Conservation (phyloP, 2,888 invertebrate genomes). For the Branchellion lobata region DNA sequence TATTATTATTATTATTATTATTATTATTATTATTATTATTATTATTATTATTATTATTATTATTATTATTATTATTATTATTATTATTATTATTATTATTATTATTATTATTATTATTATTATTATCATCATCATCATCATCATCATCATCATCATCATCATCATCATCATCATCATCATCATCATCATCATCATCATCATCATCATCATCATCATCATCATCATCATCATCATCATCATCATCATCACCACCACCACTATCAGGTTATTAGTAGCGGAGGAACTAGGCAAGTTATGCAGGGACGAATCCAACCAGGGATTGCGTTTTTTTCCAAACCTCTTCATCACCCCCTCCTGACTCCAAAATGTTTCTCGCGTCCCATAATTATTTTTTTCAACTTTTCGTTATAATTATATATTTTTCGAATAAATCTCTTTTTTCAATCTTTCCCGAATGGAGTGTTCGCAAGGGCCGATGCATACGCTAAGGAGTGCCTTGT, state of each 20-base stretch:
- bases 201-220: conserved; percentile 12
- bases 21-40: too few relatives aligned
- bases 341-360: conserved; percentile 65
- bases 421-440: too few relatives aligned
- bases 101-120: background rate
- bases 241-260: background rate
- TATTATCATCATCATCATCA: background rate
- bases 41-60: too few relatives aligned
- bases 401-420: too few relatives aligned
- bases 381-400: too few relatives aligned
- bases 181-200: conserved; percentile 15
- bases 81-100: background rate
- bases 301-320: conserved; percentile 91
- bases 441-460: too few relatives aligned
- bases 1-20: too few relatives aligned
- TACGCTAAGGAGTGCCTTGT: too few relatives aligned
- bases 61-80: too few relatives aligned
- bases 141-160: background rate
- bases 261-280: conserved; percentile 79
- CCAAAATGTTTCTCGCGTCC: background rate
- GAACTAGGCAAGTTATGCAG: conserved; percentile 81
- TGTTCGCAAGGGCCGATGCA: too few relatives aligned
- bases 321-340: conserved; percentile 88
- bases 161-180: conserved; percentile 25
- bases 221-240: conserved; percentile 11